phyloP scores from a whole-genome alignment of 1,140 invertebrate species.

The Drosophila pectinifera region DNA sequence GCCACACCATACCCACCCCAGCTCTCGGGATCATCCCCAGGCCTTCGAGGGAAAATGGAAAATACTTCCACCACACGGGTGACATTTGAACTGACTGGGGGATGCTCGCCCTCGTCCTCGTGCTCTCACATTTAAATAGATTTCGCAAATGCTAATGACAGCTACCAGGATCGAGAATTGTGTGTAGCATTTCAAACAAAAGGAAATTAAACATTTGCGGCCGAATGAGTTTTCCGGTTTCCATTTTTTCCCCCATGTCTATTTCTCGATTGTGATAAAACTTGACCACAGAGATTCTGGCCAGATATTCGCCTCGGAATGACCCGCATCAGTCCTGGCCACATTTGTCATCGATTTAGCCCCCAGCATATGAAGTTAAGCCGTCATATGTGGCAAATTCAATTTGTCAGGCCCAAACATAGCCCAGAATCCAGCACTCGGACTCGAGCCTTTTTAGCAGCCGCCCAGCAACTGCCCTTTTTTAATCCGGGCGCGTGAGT shows the following conservation, averaged over 20 bases:
- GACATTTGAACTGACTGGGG: conserved; percentile 67
- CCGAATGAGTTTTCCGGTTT: conserved; percentile 57
- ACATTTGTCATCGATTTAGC: conserved; percentile 55
- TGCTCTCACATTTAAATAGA: conserved; percentile 45
- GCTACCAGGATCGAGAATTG: conserved; percentile 36
- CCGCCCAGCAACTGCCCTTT: not conserved
- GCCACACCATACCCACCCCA: conserved; percentile 37
- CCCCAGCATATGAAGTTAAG: conserved; percentile 46
- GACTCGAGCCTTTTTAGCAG: conserved; percentile 27
- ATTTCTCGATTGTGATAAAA: conserved; percentile 43
- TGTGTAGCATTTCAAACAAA: conserved; percentile 67
- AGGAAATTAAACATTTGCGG: conserved; percentile 79
- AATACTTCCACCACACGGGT: conserved; percentile 53
- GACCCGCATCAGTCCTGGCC: conserved; percentile 53
- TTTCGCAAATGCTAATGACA: conserved; percentile 73
- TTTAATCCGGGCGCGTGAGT: not conserved
- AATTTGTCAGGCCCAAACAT: conserved; percentile 33
- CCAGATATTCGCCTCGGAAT: conserved; percentile 34
- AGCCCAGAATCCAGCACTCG: not conserved
- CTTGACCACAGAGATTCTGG: conserved; percentile 42
- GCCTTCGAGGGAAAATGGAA: conserved; percentile 25
- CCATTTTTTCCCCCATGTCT: not conserved
- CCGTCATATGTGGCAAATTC: conserved; percentile 62
- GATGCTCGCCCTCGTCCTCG: conserved; percentile 1
- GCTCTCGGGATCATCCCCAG: not conserved